phyloP scores from a whole-genome alignment of 2,113 vertebrate species.

The Charadrius vociferus region DNA sequence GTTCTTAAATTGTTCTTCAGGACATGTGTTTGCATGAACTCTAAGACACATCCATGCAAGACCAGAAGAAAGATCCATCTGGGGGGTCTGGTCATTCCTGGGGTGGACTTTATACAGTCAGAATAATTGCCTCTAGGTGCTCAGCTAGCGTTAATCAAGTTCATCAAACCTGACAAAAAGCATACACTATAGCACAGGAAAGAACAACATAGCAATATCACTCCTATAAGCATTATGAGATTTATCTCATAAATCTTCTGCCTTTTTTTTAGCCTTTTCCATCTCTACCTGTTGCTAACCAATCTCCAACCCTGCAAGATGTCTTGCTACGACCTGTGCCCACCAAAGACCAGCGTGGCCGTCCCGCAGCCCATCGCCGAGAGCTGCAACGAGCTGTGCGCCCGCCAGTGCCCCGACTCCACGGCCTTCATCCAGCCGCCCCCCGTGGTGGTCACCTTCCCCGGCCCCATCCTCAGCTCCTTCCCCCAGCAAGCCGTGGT shows the following conservation, averaged over 20 bases:
- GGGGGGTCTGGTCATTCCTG: accelerated
- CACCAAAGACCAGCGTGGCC: too few relatives aligned
- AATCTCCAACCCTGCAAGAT: too few relatives aligned
- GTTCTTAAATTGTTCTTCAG: background rate
- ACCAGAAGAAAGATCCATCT: background rate
- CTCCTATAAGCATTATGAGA: accelerated
- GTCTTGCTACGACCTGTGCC: background rate
- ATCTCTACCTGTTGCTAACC: too few relatives aligned
- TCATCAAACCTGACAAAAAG: background rate
- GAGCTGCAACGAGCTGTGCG: background rate
- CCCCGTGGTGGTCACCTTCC: background rate
- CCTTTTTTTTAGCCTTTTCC: too few relatives aligned
- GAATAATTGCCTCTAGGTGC: accelerated
- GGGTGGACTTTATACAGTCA: background rate
- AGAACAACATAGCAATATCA: accelerated
- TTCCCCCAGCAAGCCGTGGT: background rate
- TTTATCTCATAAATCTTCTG: accelerated
- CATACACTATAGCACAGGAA: accelerated
- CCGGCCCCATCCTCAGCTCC: slow-evolving; percentile 33
- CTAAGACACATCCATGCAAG: accelerated
- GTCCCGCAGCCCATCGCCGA: slow-evolving; percentile 3
- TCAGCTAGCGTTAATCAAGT: accelerated
- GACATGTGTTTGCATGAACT: accelerated
- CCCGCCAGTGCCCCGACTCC: background rate
- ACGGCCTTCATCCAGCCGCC: background rate